A percentile compares a stretch with the other conserved stretches of the same genome.
Conservation (phyloP, 2,888 invertebrate species). For the Dichetophora obliterata region DNA sequence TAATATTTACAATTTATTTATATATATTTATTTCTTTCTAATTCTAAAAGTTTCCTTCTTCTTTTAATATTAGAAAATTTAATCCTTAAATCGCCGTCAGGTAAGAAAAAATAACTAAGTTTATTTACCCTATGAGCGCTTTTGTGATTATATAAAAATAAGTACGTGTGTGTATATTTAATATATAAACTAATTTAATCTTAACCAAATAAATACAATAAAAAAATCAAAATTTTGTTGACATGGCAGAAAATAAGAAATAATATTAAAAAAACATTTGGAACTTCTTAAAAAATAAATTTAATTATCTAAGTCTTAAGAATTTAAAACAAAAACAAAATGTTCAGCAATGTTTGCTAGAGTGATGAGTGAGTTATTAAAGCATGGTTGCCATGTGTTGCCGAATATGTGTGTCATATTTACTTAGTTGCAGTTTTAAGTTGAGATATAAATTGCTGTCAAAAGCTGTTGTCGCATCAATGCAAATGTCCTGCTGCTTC, state of each 20-base stretch:
- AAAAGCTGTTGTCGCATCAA: not conserved
- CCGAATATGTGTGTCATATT: too few relatives aligned
- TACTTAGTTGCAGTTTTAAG: not conserved
- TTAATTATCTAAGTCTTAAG: not conserved
- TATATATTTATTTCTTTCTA: too few relatives aligned
- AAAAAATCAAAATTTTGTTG: not conserved
- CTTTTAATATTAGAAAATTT: too few relatives aligned
- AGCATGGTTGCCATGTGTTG: too few relatives aligned
- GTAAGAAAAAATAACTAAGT: too few relatives aligned
- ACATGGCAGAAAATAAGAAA: not conserved
- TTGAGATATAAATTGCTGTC: slow-evolving; percentile 6
- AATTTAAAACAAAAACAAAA: not conserved
- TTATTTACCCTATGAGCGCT: too few relatives aligned
- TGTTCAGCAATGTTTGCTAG: too few relatives aligned
- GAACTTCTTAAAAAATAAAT: not conserved
- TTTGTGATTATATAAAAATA: too few relatives aligned
- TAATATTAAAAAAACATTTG: not conserved
- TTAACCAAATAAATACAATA: not conserved
- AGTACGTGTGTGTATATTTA: not conserved
- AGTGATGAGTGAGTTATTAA: too few relatives aligned
- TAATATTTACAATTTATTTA: too few relatives aligned
- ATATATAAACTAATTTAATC: not conserved
- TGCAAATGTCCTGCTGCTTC: not conserved
- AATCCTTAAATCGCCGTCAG: too few relatives aligned
- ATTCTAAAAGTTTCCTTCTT: too few relatives aligned